These are phyloP conservation scores for Riparia riparia DNA, from an alignment of 2,113 vertebrate genomes.

Conservation along the genomic window DNA sequence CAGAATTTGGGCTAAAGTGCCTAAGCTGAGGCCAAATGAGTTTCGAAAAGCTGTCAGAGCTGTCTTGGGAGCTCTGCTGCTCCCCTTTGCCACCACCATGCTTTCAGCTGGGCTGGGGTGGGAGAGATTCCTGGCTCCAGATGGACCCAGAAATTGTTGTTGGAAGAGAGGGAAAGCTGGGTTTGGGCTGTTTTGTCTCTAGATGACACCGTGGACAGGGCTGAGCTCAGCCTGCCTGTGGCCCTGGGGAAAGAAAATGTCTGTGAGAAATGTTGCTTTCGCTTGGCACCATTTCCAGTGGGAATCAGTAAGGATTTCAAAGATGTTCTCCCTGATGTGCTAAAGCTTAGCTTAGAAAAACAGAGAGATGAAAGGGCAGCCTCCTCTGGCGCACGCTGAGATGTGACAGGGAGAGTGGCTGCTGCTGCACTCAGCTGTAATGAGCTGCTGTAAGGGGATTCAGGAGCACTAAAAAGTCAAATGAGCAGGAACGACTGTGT, in stretches of 20 bases:
- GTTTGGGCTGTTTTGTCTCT: neutral
- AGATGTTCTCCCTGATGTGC: neutral
- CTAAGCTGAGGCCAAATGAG: neutral
- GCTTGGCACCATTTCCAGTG: neutral
- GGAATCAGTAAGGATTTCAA: slow-evolving; percentile 47
- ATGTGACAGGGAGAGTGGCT: neutral
- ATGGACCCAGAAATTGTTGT: neutral
- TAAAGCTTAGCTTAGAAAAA: slow-evolving; percentile 1
- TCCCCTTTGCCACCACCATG: neutral
- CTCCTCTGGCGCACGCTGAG: neutral
- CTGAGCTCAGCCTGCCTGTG: neutral
- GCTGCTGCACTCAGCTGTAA: slow-evolving; percentile 1
- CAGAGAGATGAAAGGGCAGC: slow-evolving; percentile 22
- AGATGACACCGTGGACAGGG: neutral
- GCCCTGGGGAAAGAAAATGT: neutral
- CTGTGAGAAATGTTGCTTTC: neutral
- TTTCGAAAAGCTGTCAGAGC: neutral
- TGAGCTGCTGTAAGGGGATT: neutral
- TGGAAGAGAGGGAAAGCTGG: neutral
- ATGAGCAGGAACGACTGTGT: neutral
- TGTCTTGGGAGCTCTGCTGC: neutral
- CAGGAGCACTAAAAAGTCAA: neutral
- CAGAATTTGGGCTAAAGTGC: neutral
- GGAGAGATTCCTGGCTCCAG: neutral
- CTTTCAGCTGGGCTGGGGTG: neutral